Evolutionary conservation across 2,113 vertebrate genomes (phyloP).

Genomic region (Colossoma macropomum): DNA sequence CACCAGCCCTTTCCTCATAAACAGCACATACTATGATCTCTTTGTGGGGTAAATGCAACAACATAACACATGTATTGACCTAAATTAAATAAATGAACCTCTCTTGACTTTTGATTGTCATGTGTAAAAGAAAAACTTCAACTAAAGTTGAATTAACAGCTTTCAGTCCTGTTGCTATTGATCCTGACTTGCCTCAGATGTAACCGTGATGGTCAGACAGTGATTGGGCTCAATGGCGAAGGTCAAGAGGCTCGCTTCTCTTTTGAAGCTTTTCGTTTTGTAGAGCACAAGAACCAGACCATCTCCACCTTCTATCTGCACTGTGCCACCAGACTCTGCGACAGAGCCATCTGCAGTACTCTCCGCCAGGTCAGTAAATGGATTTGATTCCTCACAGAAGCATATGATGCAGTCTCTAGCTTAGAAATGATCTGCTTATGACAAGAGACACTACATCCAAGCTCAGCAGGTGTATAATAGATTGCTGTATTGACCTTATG

Average conservation of each 20-base stretch:
- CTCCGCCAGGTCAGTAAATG: constrained; percentile 64
- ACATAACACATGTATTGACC: background rate
- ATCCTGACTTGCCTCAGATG: constrained; percentile 60
- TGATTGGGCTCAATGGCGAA: constrained; percentile 65
- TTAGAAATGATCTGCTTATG: background rate
- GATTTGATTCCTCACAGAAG: background rate
- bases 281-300: constrained; percentile 48
- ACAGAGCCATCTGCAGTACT: constrained; percentile 57
- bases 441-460: too few relatives aligned
- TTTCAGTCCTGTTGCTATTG: background rate
- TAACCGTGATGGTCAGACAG: constrained; percentile 67
- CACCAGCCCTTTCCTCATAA: constrained; percentile 55
- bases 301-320: constrained; percentile 73
- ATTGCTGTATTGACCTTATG: too few relatives aligned
- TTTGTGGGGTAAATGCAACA: constrained; percentile 76
- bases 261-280: constrained; percentile 75
- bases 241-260: constrained; percentile 71
- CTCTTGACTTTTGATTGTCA: background rate
- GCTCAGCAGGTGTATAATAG: too few relatives aligned
- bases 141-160: too few relatives aligned
- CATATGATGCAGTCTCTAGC: background rate
- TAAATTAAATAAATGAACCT: background rate
- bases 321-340: constrained; percentile 73
- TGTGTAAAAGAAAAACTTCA: background rate
- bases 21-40: constrained; percentile 68